phyloP scores from a whole-genome alignment of 2,113 vertebrate genomes.

The Nycticryphes semicollaris region DNA sequence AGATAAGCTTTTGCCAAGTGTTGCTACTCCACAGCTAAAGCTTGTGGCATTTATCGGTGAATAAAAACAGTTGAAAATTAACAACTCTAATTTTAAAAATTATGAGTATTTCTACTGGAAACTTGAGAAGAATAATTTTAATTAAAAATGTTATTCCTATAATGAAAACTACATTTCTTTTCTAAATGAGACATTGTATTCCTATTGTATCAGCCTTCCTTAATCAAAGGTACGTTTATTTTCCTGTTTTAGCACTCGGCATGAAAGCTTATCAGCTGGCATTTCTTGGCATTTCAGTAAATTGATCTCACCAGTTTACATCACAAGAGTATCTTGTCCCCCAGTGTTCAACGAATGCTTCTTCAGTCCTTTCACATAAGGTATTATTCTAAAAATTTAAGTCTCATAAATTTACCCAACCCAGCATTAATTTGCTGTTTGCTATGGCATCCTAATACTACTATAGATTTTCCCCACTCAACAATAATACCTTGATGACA shows the following conservation, averaged over 20 bases:
- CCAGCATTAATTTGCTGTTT: background rate
- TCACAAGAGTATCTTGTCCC: background rate
- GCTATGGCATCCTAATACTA: background rate
- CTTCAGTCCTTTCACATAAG: background rate
- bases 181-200: background rate
- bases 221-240: background rate
- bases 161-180: background rate
- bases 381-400: background rate
- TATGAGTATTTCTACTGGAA: background rate
- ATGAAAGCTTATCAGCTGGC: background rate
- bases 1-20: background rate
- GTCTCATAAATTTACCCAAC: background rate
- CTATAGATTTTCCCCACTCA: background rate
- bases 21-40: background rate
- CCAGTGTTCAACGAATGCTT: background rate
- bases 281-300: constrained; percentile 18
- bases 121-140: background rate
- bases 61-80: background rate
- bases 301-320: background rate
- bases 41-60: background rate
- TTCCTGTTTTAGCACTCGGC: background rate
- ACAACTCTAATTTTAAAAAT: background rate
- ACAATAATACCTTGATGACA: rapidly evolving
- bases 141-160: background rate
- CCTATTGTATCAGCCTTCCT: background rate